Percentiles rank a stretch among this genome's conserved stretches.
Evolutionary conservation across 2,113 vertebrate species (phyloP).

Genomic region (Ia io): DNA sequence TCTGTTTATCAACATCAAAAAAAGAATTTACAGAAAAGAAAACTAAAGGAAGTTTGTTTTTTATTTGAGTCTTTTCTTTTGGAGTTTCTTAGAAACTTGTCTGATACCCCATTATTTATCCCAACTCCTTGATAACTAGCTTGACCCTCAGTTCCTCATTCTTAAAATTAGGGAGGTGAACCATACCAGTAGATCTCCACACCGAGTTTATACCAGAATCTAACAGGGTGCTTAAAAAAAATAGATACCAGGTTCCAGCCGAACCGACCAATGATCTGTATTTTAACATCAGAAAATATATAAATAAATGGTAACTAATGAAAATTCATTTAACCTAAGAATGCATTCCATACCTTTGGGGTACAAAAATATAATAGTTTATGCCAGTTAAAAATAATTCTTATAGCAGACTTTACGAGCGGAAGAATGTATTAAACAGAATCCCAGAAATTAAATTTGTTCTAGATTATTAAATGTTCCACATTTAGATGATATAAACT

Average conservation of each 20-base stretch:
- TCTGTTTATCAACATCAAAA: neutral
- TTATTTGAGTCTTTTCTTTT: neutral
- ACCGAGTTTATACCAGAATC: neutral
- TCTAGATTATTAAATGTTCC: conserved; percentile 9
- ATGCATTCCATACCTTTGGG: neutral
- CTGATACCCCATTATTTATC: neutral
- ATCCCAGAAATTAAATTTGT: neutral
- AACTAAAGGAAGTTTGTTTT: neutral
- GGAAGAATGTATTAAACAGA: neutral
- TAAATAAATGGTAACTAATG: neutral
- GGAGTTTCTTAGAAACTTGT: neutral
- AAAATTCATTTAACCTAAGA: conserved; percentile 23
- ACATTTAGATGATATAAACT: neutral
- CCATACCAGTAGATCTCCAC: neutral
- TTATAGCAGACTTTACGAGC: neutral
- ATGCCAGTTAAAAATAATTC: neutral
- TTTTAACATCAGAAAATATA: neutral
- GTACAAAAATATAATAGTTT: neutral
- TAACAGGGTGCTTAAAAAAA: neutral
- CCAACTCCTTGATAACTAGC: neutral
- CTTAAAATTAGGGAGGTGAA: neutral
- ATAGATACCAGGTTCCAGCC: neutral
- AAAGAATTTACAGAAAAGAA: neutral
- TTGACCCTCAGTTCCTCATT: neutral
- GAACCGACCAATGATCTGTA: neutral